phyloP scores from a whole-genome alignment of 2,888 invertebrate genomes.

The Philereme vetulata region DNA sequence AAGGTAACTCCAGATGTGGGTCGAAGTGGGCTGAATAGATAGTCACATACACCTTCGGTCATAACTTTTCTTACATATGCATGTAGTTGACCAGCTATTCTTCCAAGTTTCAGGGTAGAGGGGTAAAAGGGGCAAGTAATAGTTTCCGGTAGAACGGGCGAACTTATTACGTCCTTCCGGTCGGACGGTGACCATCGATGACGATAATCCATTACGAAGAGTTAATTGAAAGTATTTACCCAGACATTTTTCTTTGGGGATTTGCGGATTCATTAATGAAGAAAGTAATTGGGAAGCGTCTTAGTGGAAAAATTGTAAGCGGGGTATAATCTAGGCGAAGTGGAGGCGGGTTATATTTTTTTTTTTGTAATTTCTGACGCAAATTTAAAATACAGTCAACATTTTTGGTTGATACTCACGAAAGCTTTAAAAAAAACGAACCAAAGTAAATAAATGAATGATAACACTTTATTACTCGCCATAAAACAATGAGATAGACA shows the following conservation, averaged over 20 bases:
- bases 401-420: too few species aligned
- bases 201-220: constrained; percentile 53
- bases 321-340: background rate
- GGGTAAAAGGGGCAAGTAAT: constrained; percentile 46
- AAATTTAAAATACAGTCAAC: too few species aligned
- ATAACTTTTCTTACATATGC: background rate
- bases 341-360: background rate
- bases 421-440: too few species aligned
- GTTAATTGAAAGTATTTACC: constrained; percentile 61
- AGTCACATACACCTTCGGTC: too few species aligned
- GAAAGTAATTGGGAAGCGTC: constrained; percentile 25
- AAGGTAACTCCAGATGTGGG: too few species aligned
- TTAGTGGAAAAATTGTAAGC: constrained; percentile 1
- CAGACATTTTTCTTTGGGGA: constrained; percentile 47
- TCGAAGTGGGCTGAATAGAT: too few species aligned
- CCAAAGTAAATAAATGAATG: too few species aligned
- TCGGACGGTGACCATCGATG: constrained; percentile 48
- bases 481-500: too few species aligned
- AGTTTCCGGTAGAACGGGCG: constrained; percentile 62
- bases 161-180: constrained; percentile 65
- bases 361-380: background rate
- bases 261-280: constrained; percentile 21
- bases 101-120: constrained; percentile 6
- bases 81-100: constrained; percentile 4
- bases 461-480: too few species aligned